Base-by-base conservation (phyloP, 2,797 vertebrate species). In the Gymnoscopelus microlampas region DNA sequence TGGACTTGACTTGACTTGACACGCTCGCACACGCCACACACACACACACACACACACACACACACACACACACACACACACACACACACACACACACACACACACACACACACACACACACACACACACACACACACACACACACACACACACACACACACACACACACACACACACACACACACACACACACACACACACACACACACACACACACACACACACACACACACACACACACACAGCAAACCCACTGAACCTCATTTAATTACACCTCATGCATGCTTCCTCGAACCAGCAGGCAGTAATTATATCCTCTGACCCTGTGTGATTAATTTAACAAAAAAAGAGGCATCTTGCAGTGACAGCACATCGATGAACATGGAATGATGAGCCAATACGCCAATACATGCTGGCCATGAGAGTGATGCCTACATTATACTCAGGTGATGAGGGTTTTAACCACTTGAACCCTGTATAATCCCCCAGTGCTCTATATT, bases 261-360 rank as follows among this genome's bases (percentile, higher is more conserved):
- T 53, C 3, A 68, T 76, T 75, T 23, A 60, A 69, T 6, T 68
- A 53, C 66, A 63, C 23, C 26, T 81, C 73, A 87, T 78, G 74
- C 67, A 72, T 51, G 70, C 76, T 84, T 90, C 78, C 86, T 81
- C 53, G 60, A 74, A 74, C 11, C 83, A 78, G 68, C 71, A 61
- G 69, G 70, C 65, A 58, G 64, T 77, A 75, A 69, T 50, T 68
- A 53, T 68, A 56, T 57, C 54, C 24, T 61, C 66, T 8, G 54
- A 23, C 8, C 48, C 2, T 59, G 55, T 44, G 65, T 82, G 29
- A 77, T 56, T 65, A 70, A 66, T 68, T 85, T 81, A 29, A 29
- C 19, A 19, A 79, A 73, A 77, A 68, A 63, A 26, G 50, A 73
- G 64, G 44, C 69, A 60, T 50, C 12, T 6, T 35, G 48, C 2